Base-by-base conservation (phyloP, 1,140 invertebrate genomes). In the Hetaerina americana region DNA sequence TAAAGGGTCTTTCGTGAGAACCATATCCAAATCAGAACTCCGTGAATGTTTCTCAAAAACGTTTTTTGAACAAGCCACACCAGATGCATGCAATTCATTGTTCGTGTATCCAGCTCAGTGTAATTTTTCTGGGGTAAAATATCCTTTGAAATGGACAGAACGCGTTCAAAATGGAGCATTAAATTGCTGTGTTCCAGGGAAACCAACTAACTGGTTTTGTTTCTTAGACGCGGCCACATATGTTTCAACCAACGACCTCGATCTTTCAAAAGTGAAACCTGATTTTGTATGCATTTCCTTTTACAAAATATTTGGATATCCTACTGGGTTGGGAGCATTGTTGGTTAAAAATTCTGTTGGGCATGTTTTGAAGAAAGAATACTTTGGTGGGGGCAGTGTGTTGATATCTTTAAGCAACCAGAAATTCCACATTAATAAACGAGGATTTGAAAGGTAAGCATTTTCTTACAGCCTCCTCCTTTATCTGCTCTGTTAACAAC, bases 221-320 rank as follows among this genome's bases (percentile, higher is more conserved):
- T 79, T 94, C 18, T 79, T 98, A 31, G 96, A 98, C 86, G 93
- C 94, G 2, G 94, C 96, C 0, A 82, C 87, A 66, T 93, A 86
- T 83, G 89, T 89, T 1, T 85, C 89, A n/a, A 94, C 92, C 28
- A 93, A 87, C 80, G 81, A 82, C 24, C 81, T 98, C 67, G 88
- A 98, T 84, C 83, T 98, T 66, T 84, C 85, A 0, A 72, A 77
- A 15, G 84, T 82, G 66, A 87, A 90, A 74, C 92, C 95, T 24
- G 94, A 98, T 81, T 98, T 97, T 85, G 87, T 97, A 0, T 88
- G 87, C 69, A 40, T 98, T 5, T 98, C 96, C 0, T 98, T 98
- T 83, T 98, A 98, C 82, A 99, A 99, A 86, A 94, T 99, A 77
- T 98, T 99, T 85, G 97, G 97, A 3, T 97, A 91, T 82, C 96